phyloP scores from a whole-genome alignment of 2,888 invertebrate genomes.

The Chaitophorus viminalis region DNA sequence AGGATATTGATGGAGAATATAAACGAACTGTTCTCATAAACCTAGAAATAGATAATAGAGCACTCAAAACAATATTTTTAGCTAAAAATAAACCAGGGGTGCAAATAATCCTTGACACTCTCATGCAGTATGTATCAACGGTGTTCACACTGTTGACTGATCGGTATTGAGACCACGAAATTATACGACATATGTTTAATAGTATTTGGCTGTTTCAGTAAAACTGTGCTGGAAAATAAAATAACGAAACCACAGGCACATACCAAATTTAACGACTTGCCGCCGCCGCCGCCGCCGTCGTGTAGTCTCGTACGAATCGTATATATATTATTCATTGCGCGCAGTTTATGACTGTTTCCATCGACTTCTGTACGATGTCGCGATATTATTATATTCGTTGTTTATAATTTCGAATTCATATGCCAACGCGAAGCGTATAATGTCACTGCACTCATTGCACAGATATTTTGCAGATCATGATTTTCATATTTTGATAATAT shows the following conservation, averaged over 20 bases:
- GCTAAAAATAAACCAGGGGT: no score
- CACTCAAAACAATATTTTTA: no score
- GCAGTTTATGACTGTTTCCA: not conserved
- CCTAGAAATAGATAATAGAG: no score
- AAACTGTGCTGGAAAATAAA: not conserved
- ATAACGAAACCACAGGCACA: not conserved
- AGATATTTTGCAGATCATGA: not conserved
- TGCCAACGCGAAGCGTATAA: not conserved
- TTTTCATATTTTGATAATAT: not conserved
- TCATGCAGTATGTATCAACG: no score
- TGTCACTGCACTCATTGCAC: not conserved
- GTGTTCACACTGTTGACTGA: no score
- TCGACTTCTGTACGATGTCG: conserved; percentile 7
- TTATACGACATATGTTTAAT: not conserved
- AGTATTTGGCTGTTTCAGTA: not conserved
- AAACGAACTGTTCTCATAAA: no score
- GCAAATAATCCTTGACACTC: no score
- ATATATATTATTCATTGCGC: no score
- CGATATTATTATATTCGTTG: not conserved
- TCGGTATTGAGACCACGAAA: not conserved
- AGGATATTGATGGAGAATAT: no score
- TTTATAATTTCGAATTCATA: not conserved
- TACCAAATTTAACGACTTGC: not conserved
- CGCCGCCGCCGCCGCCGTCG: not conserved
- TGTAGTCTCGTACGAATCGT: no score